Evolutionary conservation across 2,113 vertebrate species (phyloP), one percentile per base, ranked within the genome.

Genomic region (Phoenicopterus ruber): DNA sequence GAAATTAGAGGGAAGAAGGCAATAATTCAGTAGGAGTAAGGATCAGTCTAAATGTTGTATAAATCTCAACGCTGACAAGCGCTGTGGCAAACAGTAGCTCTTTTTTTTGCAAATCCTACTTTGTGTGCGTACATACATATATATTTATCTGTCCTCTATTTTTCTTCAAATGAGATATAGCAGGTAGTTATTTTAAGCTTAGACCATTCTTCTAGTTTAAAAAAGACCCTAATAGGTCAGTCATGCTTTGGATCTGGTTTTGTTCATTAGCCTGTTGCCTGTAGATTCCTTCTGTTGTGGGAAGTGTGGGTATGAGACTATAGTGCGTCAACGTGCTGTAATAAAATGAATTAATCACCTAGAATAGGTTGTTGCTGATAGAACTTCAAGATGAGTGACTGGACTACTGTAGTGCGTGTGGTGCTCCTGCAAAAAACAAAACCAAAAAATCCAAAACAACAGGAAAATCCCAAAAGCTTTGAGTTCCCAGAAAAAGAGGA

Each of bases 1-100:
- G 93, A 94, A 97, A 97, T 85, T 63, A 83, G 77, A 88, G 80
- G 54, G 54, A 90, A 78, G 76, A 40, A 28, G n/a, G 77, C 87
- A 72, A 7, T 91, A 86, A 81, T 90, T 89, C 61, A 72, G 83
- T 82, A 77, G 88, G 73, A 86, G 74, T 54, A 65, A 71, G 46
- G 65, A 84, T 96, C 67, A 74, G 52, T 84, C 52, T 91, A 90
- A 86, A 72, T 69, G 31, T 77, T 69, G 31, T 77, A 11, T 86
- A 72, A 83, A 90, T 84, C 44, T 91, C 40, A 82, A 15, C 19
- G 17, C n/a, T 95, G 93, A 63, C 66, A 89, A 88, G 11, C 63
- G 29, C 76, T 93, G 40, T 72, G 22, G 54, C 52, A 82, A 79
- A 55, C 46, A 52, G 17, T 63, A 71, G 70, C 70, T 66, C 25